phyloP scores from a whole-genome alignment of 2,797 vertebrate genomes.

The Gymnoscopelus braueri region DNA sequence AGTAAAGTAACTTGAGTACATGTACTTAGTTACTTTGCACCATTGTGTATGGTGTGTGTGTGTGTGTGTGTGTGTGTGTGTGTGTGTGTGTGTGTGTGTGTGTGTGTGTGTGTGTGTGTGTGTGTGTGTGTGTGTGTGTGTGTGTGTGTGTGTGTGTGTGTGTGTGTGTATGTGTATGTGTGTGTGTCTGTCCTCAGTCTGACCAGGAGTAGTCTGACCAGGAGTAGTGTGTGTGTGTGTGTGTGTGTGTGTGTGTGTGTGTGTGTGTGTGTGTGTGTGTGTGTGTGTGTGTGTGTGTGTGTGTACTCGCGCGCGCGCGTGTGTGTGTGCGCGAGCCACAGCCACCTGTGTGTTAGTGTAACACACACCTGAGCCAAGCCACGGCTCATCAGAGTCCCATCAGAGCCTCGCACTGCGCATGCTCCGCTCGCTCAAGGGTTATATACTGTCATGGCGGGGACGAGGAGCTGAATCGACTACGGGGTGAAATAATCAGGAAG shows the following conservation, averaged over 20 bases:
- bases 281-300: background rate
- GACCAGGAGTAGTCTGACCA: too few species aligned
- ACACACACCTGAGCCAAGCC: constrained; percentile 75
- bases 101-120: too few species aligned
- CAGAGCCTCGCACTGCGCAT: constrained; percentile 74
- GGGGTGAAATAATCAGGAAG: constrained; percentile 81
- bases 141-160: too few species aligned
- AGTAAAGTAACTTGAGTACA: too few species aligned
- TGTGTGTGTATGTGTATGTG: too few species aligned
- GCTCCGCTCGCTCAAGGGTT: constrained; percentile 73
- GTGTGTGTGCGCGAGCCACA: background rate
- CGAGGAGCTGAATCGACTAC: constrained; percentile 74
- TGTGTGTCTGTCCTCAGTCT: too few species aligned
- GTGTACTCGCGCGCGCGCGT: background rate
- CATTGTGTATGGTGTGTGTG: too few species aligned
- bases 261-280: background rate
- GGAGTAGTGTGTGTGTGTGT: too few species aligned
- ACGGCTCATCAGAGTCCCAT: constrained; percentile 9
- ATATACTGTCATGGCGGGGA: constrained; percentile 94
- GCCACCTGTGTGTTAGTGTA: constrained; percentile 69
- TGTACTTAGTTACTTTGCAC: too few species aligned
- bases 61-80: too few species aligned
- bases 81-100: too few species aligned
- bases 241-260: background rate
- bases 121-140: too few species aligned